Conservation (phyloP, 2,113 vertebrate genomes). For the Cyanistes caeruleus region DNA sequence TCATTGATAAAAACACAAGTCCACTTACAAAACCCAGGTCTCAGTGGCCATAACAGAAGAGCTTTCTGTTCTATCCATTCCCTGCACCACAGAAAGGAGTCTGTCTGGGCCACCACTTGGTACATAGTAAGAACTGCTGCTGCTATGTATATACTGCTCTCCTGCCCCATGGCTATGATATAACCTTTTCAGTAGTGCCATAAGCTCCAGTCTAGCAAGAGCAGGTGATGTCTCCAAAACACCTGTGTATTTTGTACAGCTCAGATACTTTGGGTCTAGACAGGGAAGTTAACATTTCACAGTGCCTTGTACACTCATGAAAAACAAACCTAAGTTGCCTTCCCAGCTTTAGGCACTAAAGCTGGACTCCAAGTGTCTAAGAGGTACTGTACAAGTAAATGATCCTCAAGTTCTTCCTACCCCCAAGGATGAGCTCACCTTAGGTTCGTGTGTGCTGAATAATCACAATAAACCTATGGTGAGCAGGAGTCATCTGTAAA, state of each 20-base stretch:
- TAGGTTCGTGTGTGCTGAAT: background rate
- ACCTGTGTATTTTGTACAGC: background rate
- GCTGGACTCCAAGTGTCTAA: background rate
- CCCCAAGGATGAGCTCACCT: fast-evolving
- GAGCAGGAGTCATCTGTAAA: background rate
- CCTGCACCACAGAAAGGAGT: background rate
- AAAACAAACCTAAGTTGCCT: background rate
- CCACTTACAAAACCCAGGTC: background rate
- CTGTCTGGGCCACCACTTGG: background rate
- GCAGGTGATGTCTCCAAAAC: background rate
- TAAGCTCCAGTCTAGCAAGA: background rate
- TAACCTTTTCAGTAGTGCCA: background rate
- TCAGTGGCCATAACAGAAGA: background rate
- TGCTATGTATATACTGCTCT: background rate
- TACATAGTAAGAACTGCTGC: background rate
- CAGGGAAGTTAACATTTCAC: background rate
- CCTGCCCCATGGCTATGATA: background rate
- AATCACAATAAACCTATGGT: background rate
- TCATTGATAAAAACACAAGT: background rate
- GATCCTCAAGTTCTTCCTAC: background rate
- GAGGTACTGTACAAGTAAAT: background rate
- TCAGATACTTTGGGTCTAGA: background rate
- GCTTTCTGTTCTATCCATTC: background rate
- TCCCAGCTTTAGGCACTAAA: background rate
- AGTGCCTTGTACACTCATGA: background rate